Evolutionary conservation across 2,888 invertebrate species (phyloP).

Genomic region (Cheilosia vulpina): DNA sequence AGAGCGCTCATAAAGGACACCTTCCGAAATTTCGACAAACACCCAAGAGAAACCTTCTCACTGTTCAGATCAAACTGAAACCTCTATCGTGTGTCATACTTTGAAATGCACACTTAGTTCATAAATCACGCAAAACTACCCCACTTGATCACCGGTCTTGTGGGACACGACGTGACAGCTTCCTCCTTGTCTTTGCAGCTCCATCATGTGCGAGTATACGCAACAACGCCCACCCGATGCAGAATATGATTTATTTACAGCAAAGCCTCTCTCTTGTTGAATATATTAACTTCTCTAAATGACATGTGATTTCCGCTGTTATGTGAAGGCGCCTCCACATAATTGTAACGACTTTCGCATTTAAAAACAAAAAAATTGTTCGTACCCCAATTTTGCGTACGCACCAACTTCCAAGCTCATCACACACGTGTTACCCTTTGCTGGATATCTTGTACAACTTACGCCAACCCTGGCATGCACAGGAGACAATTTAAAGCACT

Average conservation of each 20-base stretch:
- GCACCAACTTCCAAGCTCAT: slow-evolving; percentile 37
- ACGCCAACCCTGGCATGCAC: not conserved
- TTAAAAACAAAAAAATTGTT: slow-evolving; percentile 16
- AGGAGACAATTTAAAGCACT: slow-evolving; percentile 72
- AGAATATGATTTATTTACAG: slow-evolving; percentile 34
- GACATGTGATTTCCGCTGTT: slow-evolving; percentile 55
- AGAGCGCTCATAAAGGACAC: no score
- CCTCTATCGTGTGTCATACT: no score
- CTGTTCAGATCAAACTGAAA: no score
- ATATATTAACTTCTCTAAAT: slow-evolving; percentile 58
- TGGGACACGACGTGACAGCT: no score
- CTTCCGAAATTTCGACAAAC: no score
- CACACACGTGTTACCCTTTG: slow-evolving; percentile 65
- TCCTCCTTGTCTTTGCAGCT: no score
- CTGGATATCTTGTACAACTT: not conserved
- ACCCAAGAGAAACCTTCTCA: no score
- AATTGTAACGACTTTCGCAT: slow-evolving; percentile 71
- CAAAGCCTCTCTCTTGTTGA: slow-evolving; percentile 2
- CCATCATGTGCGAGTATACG: no score
- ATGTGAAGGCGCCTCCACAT: slow-evolving; percentile 46
- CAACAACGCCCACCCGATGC: slow-evolving; percentile 15
- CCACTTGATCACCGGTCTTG: no score
- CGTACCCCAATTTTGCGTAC: slow-evolving; percentile 17
- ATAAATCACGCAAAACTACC: no score
- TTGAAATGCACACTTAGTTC: no score